Conservation (phyloP, 2,797 vertebrate species). For the Staurois parvus region DNA sequence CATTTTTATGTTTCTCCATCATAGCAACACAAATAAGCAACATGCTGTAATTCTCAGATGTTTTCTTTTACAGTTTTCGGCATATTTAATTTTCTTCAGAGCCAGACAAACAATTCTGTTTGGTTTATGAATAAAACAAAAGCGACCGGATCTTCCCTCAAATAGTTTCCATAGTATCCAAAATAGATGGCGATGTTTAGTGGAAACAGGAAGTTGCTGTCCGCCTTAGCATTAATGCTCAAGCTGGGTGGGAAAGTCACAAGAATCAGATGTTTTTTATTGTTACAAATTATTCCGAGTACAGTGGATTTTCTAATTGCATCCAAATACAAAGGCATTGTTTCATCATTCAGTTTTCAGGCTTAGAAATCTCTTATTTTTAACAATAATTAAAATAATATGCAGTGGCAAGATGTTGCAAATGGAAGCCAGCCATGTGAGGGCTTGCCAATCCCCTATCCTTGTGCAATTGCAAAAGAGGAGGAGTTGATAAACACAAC, state of each 20-base stretch:
- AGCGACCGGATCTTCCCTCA: slow-evolving; percentile 50
- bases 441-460: background rate
- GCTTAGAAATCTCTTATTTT: slow-evolving; percentile 8
- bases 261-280: slow-evolving; percentile 52
- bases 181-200: slow-evolving; percentile 55
- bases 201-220: slow-evolving; percentile 57
- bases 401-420: background rate
- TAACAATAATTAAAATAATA: background rate
- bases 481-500: too few species aligned
- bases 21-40: slow-evolving; percentile 18
- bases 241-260: slow-evolving; percentile 51
- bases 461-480: background rate
- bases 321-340: slow-evolving; percentile 7
- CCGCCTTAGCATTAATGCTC: slow-evolving; percentile 33
- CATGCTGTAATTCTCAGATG: slow-evolving; percentile 12
- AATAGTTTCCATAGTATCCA: slow-evolving; percentile 60
- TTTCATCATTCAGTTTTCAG: background rate
- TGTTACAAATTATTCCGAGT: slow-evolving; percentile 24
- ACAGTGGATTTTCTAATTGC: background rate
- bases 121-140: slow-evolving; percentile 58
- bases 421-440: background rate
- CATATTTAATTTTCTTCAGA: slow-evolving; percentile 30
- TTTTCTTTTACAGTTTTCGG: slow-evolving; percentile 40
- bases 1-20: background rate
- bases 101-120: slow-evolving; percentile 49